Conservation (phyloP, 1,140 invertebrate genomes). For the Drosophila ananassae region DNA sequence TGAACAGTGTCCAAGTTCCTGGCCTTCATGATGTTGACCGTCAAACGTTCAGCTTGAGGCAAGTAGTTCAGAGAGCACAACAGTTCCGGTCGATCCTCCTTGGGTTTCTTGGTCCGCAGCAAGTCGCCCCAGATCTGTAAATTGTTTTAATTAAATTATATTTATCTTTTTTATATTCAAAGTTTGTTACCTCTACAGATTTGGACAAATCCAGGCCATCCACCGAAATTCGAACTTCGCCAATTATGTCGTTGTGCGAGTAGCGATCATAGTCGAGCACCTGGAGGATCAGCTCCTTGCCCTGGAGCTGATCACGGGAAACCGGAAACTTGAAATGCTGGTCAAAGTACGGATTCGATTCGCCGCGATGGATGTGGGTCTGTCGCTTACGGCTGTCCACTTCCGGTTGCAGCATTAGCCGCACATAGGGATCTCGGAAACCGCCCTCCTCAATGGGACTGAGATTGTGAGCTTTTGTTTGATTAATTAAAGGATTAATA, state of each 20-base stretch:
- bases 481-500: conserved; percentile 44
- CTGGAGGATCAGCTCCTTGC: conserved; percentile 90
- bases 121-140: conserved; percentile 89
- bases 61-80: conserved; percentile 93
- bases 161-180: background rate
- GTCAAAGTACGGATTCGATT: conserved; percentile 92
- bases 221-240: conserved; percentile 89
- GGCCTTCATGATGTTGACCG: conserved; percentile 92
- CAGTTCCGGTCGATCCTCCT: conserved; percentile 91
- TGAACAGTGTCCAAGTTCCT: conserved; percentile 88
- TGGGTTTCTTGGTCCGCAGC: conserved; percentile 89
- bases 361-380: conserved; percentile 90
- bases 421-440: conserved; percentile 94
- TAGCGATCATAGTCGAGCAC: conserved; percentile 87
- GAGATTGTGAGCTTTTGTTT: conserved; percentile 89
- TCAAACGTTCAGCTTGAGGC: conserved; percentile 93
- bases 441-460: conserved; percentile 92
- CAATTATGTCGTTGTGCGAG: conserved; percentile 91
- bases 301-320: conserved; percentile 90
- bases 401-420: conserved; percentile 90
- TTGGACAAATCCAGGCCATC: conserved; percentile 89
- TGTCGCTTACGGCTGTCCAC: conserved; percentile 93
- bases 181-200: conserved; percentile 87
- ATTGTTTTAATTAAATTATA: background rate
- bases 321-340: conserved; percentile 94